Percentiles rank a stretch among this genome's conserved stretches.
These are phyloP conservation scores for Drosophila subpulchrella DNA, from an alignment of 1,140 invertebrate species.

Conservation along the genomic window DNA sequence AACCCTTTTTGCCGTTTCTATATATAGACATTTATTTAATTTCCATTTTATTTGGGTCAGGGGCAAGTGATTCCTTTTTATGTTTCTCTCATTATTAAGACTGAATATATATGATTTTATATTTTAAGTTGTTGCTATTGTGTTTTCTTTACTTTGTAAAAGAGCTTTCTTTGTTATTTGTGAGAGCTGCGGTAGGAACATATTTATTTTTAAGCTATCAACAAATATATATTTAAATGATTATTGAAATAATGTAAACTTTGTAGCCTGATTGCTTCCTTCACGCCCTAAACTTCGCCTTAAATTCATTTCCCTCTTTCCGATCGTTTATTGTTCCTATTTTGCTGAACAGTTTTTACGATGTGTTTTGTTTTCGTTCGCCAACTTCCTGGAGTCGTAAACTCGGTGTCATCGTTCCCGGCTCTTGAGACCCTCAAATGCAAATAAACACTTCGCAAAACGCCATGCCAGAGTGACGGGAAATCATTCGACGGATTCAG, in stretches of 20 bases:
- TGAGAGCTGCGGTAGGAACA: not conserved
- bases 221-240: not conserved
- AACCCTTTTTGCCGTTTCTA: conserved; percentile 45
- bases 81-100: not conserved
- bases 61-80: conserved; percentile 46
- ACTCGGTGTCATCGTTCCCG: conserved; percentile 14
- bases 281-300: not conserved
- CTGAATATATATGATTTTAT: conserved; percentile 8
- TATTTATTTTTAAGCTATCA: not conserved
- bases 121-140: conserved; percentile 15
- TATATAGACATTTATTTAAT: conserved; percentile 23
- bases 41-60: conserved; percentile 69
- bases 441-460: conserved; percentile 64
- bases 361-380: conserved; percentile 30
- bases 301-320: conserved; percentile 41
- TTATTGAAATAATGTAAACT: not conserved
- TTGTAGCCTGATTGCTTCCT: not conserved
- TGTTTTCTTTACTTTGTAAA: not conserved
- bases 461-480: conserved; percentile 3
- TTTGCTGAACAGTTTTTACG: conserved; percentile 46
- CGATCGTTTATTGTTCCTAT: conserved; percentile 24
- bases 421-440: conserved; percentile 23
- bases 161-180: not conserved
- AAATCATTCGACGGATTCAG: conserved; percentile 22
- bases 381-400: conserved; percentile 61